Percentiles rank a stretch among this genome's conserved stretches.
Evolutionary conservation across 2,888 invertebrate species (phyloP).

Genomic region (Cyclophora punctaria): DNA sequence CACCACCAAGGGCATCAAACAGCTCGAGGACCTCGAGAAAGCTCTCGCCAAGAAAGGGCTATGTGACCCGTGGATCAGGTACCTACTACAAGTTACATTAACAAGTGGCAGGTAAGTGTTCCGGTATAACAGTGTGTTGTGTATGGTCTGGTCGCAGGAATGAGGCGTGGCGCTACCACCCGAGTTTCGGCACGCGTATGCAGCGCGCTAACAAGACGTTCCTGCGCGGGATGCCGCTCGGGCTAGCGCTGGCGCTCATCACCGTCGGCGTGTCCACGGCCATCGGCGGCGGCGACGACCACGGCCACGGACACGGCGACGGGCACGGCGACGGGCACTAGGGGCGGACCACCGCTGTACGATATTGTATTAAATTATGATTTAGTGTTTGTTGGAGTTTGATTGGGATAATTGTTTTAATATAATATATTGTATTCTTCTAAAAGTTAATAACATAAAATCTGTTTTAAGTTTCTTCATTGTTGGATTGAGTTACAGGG

Average conservation of each 20-base stretch:
- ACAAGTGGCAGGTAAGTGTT: no score
- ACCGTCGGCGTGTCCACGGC: slow-evolving; percentile 37
- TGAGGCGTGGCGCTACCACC: slow-evolving; percentile 87
- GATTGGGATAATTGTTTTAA: no score
- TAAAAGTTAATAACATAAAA: no score
- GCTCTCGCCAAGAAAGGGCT: slow-evolving; percentile 82
- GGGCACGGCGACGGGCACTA: no score
- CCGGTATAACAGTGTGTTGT: background rate
- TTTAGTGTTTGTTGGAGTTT: no score
- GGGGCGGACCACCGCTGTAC: no score
- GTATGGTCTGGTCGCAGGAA: slow-evolving; percentile 71
- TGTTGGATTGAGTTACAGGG: no score
- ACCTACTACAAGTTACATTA: background rate
- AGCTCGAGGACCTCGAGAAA: slow-evolving; percentile 77
- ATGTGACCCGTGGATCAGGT: slow-evolving; percentile 92
- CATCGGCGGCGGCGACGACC: slow-evolving; percentile 36
- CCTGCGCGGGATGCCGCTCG: slow-evolving; percentile 79
- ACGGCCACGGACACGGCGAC: slow-evolving; percentile 38
- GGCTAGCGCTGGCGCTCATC: slow-evolving; percentile 63
- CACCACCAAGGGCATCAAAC: slow-evolving; percentile 80
- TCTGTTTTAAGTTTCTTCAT: no score
- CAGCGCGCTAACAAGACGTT: slow-evolving; percentile 59
- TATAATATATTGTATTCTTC: no score
- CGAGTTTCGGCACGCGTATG: slow-evolving; percentile 73
- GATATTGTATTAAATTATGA: no score